These are phyloP conservation scores for Chloroclysta siterata DNA, from an alignment of 2,888 invertebrate genomes.

Conservation along the genomic window DNA sequence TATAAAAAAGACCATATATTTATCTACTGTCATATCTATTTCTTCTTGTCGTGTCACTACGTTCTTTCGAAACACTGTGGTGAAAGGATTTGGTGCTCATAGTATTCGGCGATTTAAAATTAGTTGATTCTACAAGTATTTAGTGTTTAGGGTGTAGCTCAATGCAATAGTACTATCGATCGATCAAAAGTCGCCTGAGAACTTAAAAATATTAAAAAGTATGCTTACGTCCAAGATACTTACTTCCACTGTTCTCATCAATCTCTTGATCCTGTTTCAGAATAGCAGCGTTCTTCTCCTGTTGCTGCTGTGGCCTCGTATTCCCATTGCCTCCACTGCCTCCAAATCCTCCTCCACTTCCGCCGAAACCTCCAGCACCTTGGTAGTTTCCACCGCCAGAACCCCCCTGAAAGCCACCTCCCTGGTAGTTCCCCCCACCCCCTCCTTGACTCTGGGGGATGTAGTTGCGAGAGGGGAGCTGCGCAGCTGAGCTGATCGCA, in stretches of 20 bases:
- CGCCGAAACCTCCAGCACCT: slow-evolving; percentile 31
- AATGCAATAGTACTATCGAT: too few relatives aligned
- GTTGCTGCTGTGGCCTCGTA: slow-evolving; percentile 60
- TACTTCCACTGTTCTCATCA: slow-evolving; percentile 60
- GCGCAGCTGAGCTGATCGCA: slow-evolving; percentile 58
- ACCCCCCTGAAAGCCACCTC: slow-evolving; percentile 13
- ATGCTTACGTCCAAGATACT: slow-evolving; percentile 28
- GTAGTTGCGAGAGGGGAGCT: slow-evolving; percentile 62
- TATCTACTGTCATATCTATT: too few relatives aligned
- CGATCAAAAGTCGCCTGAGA: too few relatives aligned
- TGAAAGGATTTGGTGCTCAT: too few relatives aligned
- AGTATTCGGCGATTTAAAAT: too few relatives aligned
- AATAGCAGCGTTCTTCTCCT: slow-evolving; percentile 65
- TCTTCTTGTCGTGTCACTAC: too few relatives aligned
- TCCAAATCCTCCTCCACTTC: slow-evolving; percentile 31
- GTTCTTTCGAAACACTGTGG: too few relatives aligned
- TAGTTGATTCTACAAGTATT: too few relatives aligned
- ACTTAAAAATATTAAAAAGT: too few relatives aligned
- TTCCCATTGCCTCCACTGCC: slow-evolving; percentile 31
- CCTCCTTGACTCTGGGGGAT: slow-evolving; percentile 53
- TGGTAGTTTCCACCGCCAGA: slow-evolving; percentile 12
- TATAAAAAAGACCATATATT: too few relatives aligned
- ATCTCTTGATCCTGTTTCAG: slow-evolving; percentile 64
- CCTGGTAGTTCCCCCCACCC: slow-evolving; percentile 26
- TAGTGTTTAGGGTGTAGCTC: too few relatives aligned